Evolutionary conservation across 1,140 invertebrate genomes (phyloP), one percentile per base, ranked within the genome.

Genomic region (honey bee (Apis mellifera)): DNA sequence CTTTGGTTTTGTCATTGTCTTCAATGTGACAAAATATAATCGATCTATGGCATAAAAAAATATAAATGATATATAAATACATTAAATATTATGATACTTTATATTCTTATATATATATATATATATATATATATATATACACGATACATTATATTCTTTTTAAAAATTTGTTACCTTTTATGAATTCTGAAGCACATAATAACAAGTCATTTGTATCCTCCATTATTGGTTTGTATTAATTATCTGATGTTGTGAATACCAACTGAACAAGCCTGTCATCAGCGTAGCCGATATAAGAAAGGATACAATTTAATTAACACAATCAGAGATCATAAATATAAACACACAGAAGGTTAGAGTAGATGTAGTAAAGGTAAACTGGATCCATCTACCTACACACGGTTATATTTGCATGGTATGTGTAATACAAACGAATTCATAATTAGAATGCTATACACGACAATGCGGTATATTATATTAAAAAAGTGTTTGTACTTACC

Each of bases 21-120:
- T 95, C 66, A 99, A 94, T 13, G 98, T 98, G 32, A 98, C 97
- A 95, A 99, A 99, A 94, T 98, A 99, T 42, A 99, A 94, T 68
- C 97, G 97, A 95, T 98, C 98, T 99, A 94, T 95, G 68, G 89
- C 87, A 89, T 59, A 85, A 82, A 64, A 65, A 79, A 21, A 59
- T 32, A 74, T 23, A 57, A 68, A 1, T 52, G 23, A 23, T 13
- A 48, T 13, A 52, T 75, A 12, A 1, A 48, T 11, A 19, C 17
- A 54, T 72, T 23, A 66, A 81, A 57, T 32, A 15, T 23, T 17
- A 13, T 21, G 1, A 69, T 17, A 26, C 19, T 13, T 42, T 55
- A 54, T 26, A 26, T 26, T 26, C 26, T 26, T 26, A 26, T 26
- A 26, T n/a, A n/a, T n/a, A n/a, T n/a, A n/a, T n/a, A n/a, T n/a